Evolutionary conservation across 2,888 invertebrate genomes (phyloP), one percentile per base, ranked within the genome.

Genomic region (Agriopis aurantiaria): DNA sequence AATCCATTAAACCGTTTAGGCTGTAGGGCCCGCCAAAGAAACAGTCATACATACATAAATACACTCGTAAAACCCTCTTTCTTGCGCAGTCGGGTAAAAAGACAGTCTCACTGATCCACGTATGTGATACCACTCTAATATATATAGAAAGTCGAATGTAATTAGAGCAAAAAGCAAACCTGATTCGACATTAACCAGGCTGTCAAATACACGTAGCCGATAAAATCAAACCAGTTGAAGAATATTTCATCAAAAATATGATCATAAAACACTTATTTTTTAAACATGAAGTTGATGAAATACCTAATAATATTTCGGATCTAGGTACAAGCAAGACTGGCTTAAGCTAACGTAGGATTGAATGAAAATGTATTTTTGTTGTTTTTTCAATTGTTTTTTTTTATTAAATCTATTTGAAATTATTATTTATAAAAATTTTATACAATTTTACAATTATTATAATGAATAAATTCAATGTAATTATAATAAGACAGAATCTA

Each of bases 111-210:
- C 33, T 33, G 33, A 23, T 33, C 3, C 1, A 33, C 33, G 33
- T 33, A 33, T 33, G 33, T 33, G 33, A 43, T 43, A 8, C 8
- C 8, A 43, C 1, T 43, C 8, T 43, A 43, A 43, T 43, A 55
- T 12, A n/a, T 11, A 56, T 33, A 56, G 67, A 67, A 61, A 55
- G 49, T 41, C 10, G 48, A 59, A 49, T 41, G 17, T 61, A 60
- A 56, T 48, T 61, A 56, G 55, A 61, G 23, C 43, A 53, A 46
- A 55, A 49, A 56, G n/a, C 23, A 46, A 55, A 60, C 23, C 49
- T 49, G n/a, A 33, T 8, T 61, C 49, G 48, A 60, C 53, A 55
- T 45, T 53, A 53, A 66, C 48, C 17, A 17, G 49, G n/a, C 51
- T 49, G n/a, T 60, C 8, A 33, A 48, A 55, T 23, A 40, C 1